phyloP scores from a whole-genome alignment of 2,113 vertebrate genomes.

The Dunckerocampus dactyliophorus region DNA sequence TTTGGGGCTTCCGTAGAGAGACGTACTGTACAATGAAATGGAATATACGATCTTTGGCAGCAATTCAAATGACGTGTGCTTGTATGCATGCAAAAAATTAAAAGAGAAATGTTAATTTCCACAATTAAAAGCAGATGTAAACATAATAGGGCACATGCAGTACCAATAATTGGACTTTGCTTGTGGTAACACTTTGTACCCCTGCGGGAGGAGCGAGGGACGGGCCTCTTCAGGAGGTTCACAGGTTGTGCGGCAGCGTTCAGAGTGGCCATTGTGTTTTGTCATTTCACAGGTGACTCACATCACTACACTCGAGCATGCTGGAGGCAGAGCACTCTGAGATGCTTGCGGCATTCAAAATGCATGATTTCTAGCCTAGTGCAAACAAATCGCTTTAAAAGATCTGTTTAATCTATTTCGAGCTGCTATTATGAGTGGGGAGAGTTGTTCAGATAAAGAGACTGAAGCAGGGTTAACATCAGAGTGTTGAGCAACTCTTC shows the following conservation, averaged over 20 bases:
- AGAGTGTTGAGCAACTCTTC: constrained; percentile 71
- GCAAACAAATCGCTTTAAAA: constrained; percentile 81
- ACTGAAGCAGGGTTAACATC: constrained; percentile 78
- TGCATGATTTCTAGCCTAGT: constrained; percentile 74
- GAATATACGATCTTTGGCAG: too few species aligned
- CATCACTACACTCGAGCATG: constrained; percentile 76
- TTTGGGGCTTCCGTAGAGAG: too few species aligned
- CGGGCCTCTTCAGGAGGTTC: constrained; percentile 73
- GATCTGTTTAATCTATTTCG: constrained; percentile 81
- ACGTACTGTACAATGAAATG: too few species aligned
- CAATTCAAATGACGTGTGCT: too few species aligned
- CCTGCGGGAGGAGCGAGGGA: constrained; percentile 69
- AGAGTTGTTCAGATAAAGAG: constrained; percentile 80
- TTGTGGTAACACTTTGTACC: constrained; percentile 66
- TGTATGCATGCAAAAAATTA: too few species aligned
- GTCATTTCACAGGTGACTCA: constrained; percentile 80
- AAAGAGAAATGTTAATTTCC: not conserved
- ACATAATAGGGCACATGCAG: constrained; percentile 27
- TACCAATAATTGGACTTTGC: constrained; percentile 62
- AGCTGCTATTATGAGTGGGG: constrained; percentile 74
- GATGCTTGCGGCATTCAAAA: constrained; percentile 75
- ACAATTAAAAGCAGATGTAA: constrained; percentile 15
- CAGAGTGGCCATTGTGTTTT: constrained; percentile 77
- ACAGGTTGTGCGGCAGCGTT: constrained; percentile 66
- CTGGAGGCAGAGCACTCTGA: constrained; percentile 69